These are phyloP conservation scores for Drosophila austrosaltans DNA, from an alignment of 2,888 invertebrate species.

Conservation along the genomic window DNA sequence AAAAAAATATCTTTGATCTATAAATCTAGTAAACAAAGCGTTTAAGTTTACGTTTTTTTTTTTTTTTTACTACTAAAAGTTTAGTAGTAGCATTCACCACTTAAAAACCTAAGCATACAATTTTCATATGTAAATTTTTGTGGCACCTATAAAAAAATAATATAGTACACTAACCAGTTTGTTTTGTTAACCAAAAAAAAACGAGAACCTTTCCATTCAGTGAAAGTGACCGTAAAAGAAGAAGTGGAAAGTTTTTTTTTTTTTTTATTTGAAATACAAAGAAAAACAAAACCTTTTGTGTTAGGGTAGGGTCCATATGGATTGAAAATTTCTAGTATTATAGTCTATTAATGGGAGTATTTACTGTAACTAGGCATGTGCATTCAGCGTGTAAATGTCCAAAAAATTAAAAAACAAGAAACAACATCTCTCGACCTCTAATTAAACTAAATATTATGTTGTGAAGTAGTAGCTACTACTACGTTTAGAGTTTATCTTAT, in stretches of 20 bases:
- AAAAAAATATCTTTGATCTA: neutral
- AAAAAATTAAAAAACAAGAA: neutral
- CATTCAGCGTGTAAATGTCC: slow-evolving; percentile 36
- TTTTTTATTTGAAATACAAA: too few species aligned
- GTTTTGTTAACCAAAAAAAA: neutral
- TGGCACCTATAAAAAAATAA: slow-evolving; percentile 13
- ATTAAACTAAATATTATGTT: slow-evolving; percentile 39
- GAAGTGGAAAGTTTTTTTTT: slow-evolving; percentile 44
- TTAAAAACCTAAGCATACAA: slow-evolving; percentile 26
- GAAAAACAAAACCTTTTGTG: slow-evolving; percentile 36
- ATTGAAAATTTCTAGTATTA: neutral
- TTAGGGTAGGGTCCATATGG: slow-evolving; percentile 46
- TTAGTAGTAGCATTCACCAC: slow-evolving; percentile 10
- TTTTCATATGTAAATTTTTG: slow-evolving; percentile 41
- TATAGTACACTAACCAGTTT: slow-evolving; percentile 33
- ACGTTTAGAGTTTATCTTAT: slow-evolving; percentile 65
- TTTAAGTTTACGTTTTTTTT: neutral
- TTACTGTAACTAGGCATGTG: slow-evolving; percentile 50
- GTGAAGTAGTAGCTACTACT: neutral
- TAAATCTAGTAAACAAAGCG: neutral
- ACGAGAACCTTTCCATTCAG: slow-evolving; percentile 40
- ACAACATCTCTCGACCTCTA: slow-evolving; percentile 26
- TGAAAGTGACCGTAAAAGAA: slow-evolving; percentile 41
- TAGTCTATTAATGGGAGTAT: neutral
- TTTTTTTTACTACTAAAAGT: neutral